These are phyloP conservation scores for Cheilosia pagana DNA, from an alignment of 2,888 invertebrate genomes.

Conservation along the genomic window DNA sequence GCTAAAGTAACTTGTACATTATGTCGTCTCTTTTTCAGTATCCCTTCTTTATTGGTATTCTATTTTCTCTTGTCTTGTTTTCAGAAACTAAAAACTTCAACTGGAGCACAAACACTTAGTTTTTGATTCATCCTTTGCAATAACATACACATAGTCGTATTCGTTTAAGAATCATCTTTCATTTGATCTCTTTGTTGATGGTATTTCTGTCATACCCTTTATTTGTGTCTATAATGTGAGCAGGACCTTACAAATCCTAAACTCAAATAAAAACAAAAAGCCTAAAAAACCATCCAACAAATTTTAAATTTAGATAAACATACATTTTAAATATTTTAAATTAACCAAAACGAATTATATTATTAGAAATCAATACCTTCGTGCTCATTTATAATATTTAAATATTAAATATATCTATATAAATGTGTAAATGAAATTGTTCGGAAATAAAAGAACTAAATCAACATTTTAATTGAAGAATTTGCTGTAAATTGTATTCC, in stretches of 20 bases:
- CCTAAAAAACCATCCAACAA: constrained; percentile 62
- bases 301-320: constrained; percentile 46
- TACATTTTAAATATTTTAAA: constrained; percentile 35
- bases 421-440: constrained; percentile 41
- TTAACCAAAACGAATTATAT: background rate
- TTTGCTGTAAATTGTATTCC: constrained; percentile 66
- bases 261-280: constrained; percentile 34
- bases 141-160: constrained; percentile 1
- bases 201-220: constrained; percentile 40
- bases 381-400: constrained; percentile 63
- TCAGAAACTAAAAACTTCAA: constrained; percentile 30
- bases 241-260: constrained; percentile 34
- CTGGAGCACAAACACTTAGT: constrained; percentile 51
- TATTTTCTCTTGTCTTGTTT: constrained; percentile 27
- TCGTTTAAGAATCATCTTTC: constrained; percentile 59
- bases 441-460: background rate
- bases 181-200: constrained; percentile 65
- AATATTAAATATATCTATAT: constrained; percentile 26
- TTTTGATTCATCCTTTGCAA: constrained; percentile 44
- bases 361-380: constrained; percentile 46
- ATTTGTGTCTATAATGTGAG: constrained; percentile 20
- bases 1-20: too few species aligned
- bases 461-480: constrained; percentile 10
- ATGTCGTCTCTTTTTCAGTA: too few species aligned
- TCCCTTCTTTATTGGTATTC: background rate